Base-by-base conservation (phyloP, 1,140 invertebrate genomes). In the Drosophila sp. region DNA sequence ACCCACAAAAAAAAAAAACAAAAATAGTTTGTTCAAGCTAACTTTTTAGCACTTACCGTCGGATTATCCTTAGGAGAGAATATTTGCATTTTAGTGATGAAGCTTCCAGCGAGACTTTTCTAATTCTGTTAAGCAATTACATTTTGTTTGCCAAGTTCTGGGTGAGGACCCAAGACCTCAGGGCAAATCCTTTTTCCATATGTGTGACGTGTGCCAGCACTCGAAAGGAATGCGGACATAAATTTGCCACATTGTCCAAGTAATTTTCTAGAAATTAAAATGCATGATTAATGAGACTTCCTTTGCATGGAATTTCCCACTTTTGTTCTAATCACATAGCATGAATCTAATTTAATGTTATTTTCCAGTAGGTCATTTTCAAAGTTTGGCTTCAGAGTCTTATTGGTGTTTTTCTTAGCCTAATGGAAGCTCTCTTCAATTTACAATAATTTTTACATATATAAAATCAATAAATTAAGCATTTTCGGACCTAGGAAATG, bases 401-500 rank as follows among this genome's bases (percentile, higher is more conserved):
- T 1, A 6, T 6, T 47, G 3, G 1, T 11, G n/a, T 41, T 30
- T 1, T 30, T 30, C 30, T 30, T 30, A 30, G 30, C 35, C 25
- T 50, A 27, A 27, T 27, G 23, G 4, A 10, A 10, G 23, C 44
- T 8, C 23, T 10, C 7, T 50, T 57, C 38, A 75, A 75, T 75
- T 75, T 74, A 38, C 61, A 57, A 74, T 74, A 17, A 11, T 38
- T 6, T 35, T 4, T 35, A 11, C 10, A 3, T 38, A 75, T 75
- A 71, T 61, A 60, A 62, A 75, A 75, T 75, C 72, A 68, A 75
- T 75, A 76, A 75, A 67, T 68, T 56, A 68, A 64, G 57, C 54
- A 40, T 54, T 72, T 60, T 69, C 17, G 5, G 72, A 50, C 63
- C 47, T 61, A 64, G 71, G 35, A 32, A 70, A 30, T 29, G 60